A percentile compares a stretch with the other conserved stretches of the same genome.
These are phyloP conservation scores for Phrynosoma platyrhinos DNA, from an alignment of 2,113 vertebrate genomes.

Conservation along the genomic window DNA sequence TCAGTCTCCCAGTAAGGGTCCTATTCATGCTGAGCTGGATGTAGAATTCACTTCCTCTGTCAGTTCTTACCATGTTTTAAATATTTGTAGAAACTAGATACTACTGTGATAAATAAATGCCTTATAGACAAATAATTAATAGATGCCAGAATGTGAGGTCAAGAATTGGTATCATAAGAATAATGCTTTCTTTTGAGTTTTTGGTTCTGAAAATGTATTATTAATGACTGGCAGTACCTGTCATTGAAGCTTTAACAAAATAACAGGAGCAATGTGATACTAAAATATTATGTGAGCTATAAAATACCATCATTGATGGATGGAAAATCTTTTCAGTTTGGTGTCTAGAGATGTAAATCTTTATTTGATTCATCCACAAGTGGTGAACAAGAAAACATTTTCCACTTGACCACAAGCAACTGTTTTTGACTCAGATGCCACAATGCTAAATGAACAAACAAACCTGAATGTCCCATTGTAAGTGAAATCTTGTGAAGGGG, in stretches of 20 bases:
- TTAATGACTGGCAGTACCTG: not conserved
- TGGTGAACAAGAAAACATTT: too few relatives aligned
- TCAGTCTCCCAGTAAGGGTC: conserved; percentile 26
- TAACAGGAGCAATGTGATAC: not conserved
- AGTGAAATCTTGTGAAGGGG: too few relatives aligned
- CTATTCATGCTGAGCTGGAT: conserved; percentile 12
- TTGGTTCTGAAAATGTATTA: conserved; percentile 9
- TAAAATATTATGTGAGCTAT: conserved; percentile 15
- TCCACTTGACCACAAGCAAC: too few relatives aligned
- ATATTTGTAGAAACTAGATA: conserved; percentile 20
- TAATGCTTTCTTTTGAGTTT: not conserved
- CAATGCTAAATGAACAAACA: too few relatives aligned
- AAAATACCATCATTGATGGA: not conserved
- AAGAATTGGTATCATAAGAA: conserved; percentile 8
- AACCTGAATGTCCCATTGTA: too few relatives aligned
- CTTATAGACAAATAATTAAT: conserved; percentile 18
- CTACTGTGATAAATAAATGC: conserved; percentile 43
- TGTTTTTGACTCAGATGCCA: too few relatives aligned
- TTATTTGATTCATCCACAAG: too few relatives aligned
- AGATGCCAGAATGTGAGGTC: conserved; percentile 9
- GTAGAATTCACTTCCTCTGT: conserved; percentile 7
- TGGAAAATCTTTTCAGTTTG: not conserved
- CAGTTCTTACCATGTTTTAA: conserved; percentile 37
- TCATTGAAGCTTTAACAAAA: conserved; percentile 19
- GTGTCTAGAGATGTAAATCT: not conserved